A percentile compares a stretch with the other conserved stretches of the same genome.
phyloP scores from a whole-genome alignment of 2,113 vertebrate genomes.

The Brachyistius frenatus region DNA sequence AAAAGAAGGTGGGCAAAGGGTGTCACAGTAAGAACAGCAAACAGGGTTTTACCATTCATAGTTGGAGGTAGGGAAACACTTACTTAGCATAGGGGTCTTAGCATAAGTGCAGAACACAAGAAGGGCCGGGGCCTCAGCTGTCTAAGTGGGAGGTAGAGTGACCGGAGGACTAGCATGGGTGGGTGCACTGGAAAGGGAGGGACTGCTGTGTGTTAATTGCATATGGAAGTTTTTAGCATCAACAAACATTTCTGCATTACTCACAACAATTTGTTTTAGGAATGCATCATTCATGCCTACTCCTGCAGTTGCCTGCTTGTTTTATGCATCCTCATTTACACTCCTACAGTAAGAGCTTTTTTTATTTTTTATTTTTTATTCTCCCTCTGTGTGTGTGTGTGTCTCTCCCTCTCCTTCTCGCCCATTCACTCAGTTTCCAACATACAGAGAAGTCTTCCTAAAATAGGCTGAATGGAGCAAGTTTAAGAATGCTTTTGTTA shows the following conservation, averaged over 20 bases:
- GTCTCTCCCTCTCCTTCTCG: conserved; percentile 11
- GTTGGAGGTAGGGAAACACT: conserved; percentile 19
- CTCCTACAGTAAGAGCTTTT: conserved; percentile 19
- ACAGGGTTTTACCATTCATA: conserved; percentile 28
- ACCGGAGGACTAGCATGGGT: conserved; percentile 57
- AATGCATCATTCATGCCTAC: conserved; percentile 46
- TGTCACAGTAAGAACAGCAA: conserved; percentile 44
- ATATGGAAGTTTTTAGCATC: conserved; percentile 64
- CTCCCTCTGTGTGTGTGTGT: background rate
- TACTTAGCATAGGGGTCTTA: conserved; percentile 50
- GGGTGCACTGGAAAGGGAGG: conserved; percentile 57
- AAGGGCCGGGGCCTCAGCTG: conserved; percentile 57
- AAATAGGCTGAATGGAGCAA: conserved; percentile 67
- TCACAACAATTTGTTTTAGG: conserved; percentile 60
- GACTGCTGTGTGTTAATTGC: conserved; percentile 68
- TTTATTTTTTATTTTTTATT: conserved; percentile 34
- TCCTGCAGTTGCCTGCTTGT: conserved; percentile 46
- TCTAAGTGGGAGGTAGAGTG: conserved; percentile 73
- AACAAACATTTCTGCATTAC: conserved; percentile 65
- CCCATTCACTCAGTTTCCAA: conserved; percentile 64
- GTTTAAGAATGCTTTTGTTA: conserved; percentile 78
- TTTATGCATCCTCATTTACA: conserved; percentile 59
- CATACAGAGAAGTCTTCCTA: conserved; percentile 57
- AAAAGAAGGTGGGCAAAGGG: conserved; percentile 27
- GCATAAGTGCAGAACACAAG: conserved; percentile 64